Evolutionary conservation across 2,113 vertebrate genomes (phyloP).

Genomic region (Nyctereutes procyonoides): DNA sequence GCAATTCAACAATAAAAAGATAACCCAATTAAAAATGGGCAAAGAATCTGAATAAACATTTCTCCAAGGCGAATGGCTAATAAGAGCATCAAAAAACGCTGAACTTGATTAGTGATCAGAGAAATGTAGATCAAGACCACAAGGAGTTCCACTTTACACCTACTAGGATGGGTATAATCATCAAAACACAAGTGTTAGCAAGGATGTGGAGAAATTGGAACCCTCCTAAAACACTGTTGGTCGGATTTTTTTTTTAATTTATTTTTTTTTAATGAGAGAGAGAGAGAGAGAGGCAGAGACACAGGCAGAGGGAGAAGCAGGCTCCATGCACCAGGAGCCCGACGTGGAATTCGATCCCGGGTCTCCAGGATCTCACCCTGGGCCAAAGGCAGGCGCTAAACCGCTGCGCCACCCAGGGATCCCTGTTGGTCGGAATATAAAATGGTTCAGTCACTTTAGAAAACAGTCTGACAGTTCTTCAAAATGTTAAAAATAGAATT

Average conservation of each 20-base stretch:
- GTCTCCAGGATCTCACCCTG: too few relatives aligned
- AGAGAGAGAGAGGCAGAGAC: too few relatives aligned
- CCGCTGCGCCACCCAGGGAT: too few relatives aligned
- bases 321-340: too few relatives aligned
- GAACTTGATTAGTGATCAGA: neutral
- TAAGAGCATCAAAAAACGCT: neutral
- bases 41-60: neutral
- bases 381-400: too few relatives aligned
- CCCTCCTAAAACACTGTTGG: neutral
- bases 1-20: neutral
- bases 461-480: slow-evolving; percentile 1
- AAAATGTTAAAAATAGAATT: neutral
- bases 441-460: neutral
- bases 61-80: neutral
- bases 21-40: neutral
- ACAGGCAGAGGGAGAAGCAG: too few relatives aligned
- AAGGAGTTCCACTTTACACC: neutral
- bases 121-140: slow-evolving; percentile 2
- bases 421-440: neutral
- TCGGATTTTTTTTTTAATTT: too few relatives aligned
- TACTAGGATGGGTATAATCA: neutral
- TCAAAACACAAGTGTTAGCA: neutral
- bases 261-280: too few relatives aligned
- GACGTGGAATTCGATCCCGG: too few relatives aligned
- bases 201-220: slow-evolving; percentile 6